Evolutionary conservation across 2,888 invertebrate genomes (phyloP), one percentile per base, ranked within the genome.

Genomic region (Limnephilus lunatus): DNA sequence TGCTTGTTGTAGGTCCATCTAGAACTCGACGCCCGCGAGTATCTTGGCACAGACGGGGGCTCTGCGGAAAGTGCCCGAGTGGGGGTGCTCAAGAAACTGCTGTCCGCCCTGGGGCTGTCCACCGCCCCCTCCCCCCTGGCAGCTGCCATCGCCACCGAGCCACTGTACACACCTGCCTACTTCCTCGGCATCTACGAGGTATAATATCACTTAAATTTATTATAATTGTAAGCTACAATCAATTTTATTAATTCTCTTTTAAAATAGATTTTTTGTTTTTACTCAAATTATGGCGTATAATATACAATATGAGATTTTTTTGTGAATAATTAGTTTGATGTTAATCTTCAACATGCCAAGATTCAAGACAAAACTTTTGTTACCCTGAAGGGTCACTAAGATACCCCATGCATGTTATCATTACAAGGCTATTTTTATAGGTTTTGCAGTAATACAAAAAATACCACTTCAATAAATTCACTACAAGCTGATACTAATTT

Each of bases 101-200:
- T 98, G 94, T 95, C 98, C 25, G 97, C 97, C 0, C 96, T 98
- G 31, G 97, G 97, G 94, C 97, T 97, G 89, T 95, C 95, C 25
- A 94, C 94, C 19, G 94, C 94, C 35, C 95, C 95, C 31, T 95
- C 95, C 0, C 94, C 94, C 12, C 95, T 95, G 32, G 90, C 95
- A 3, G 91, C 94, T 0, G 94, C 95, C 81, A 93, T 95, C 0
- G 85, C 90, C n/a, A 90, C 91, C 3, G 93, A 93, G 39, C 93
- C 93, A 2, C 95, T 96, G 53, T 97, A 97, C 94, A 97, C 97
- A 0, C 96, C 96, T 30, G 98, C 97, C 1, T 98, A 97, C 95
- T 98, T 98, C 94, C 95, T 98, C 81, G 98, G 98, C 44, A 97
- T 97, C 94, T 98, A 98, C 94, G 98, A 98, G 96, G 98, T 98